Evolutionary conservation across 2,797 vertebrate genomes (phyloP).

Genomic region (Selene dorsalis): DNA sequence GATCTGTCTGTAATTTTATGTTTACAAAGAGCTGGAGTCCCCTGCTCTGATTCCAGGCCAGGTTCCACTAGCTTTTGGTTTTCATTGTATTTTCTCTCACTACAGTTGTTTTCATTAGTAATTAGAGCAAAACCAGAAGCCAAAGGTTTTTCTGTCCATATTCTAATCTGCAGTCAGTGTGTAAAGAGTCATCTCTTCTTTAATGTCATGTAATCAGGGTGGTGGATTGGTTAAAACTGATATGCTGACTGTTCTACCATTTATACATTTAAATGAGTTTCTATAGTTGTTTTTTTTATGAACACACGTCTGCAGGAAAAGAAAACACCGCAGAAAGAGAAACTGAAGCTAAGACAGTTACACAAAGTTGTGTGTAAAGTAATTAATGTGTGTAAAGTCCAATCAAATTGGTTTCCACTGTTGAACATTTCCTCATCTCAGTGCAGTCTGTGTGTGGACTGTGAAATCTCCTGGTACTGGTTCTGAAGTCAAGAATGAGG

Average conservation of each 20-base stretch:
- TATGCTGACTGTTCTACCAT: neutral
- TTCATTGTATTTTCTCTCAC: neutral
- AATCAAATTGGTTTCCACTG: neutral
- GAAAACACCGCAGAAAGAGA: neutral
- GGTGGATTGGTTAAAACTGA: neutral
- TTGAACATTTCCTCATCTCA: neutral
- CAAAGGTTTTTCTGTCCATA: slow-evolving; percentile 20
- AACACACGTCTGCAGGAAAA: neutral
- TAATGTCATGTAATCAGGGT: neutral
- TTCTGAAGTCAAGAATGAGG: neutral
- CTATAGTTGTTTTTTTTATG: neutral
- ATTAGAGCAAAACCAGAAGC: neutral
- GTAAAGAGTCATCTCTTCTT: neutral
- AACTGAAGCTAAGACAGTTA: neutral
- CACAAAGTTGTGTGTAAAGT: neutral
- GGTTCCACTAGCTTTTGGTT: neutral
- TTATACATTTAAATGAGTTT: neutral
- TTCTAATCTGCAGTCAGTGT: neutral
- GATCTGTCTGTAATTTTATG: slow-evolving; percentile 19
- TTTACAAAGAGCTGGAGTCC: slow-evolving; percentile 9
- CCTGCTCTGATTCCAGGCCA: neutral
- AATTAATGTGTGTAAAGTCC: neutral
- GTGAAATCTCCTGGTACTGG: neutral
- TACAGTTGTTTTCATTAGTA: neutral
- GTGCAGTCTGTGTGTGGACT: neutral